phyloP scores from a whole-genome alignment of 2,888 invertebrate genomes.

The Philhelius pedissequus region DNA sequence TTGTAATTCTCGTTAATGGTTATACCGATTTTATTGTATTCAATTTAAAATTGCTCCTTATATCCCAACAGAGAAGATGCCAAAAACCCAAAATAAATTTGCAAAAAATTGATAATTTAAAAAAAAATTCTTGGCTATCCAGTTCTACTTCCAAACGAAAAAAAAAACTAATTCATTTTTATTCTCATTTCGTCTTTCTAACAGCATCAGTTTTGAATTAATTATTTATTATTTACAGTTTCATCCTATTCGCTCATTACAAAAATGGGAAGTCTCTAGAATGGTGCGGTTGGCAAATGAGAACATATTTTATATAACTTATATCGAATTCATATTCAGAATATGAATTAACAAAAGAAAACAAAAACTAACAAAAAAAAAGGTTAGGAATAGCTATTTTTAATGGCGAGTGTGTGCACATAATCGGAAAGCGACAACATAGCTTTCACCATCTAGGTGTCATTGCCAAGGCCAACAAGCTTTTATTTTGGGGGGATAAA shows the following conservation, averaged over 20 bases:
- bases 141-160: not conserved
- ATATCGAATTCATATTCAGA: constrained; percentile 2
- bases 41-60: too few species aligned
- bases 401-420: constrained; percentile 54
- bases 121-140: not conserved
- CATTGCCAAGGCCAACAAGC: constrained; percentile 68
- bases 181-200: not conserved
- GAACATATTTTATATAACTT: not conserved
- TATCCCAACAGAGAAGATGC: too few species aligned
- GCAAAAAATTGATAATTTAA: not conserved
- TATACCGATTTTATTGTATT: too few species aligned
- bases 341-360: constrained; percentile 14
- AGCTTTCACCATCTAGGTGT: constrained; percentile 68
- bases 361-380: not conserved
- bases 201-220: not conserved
- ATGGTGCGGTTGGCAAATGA: not conserved
- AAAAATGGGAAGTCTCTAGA: constrained; percentile 9
- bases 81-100: not conserved
- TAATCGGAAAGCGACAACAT: constrained; percentile 62
- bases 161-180: not conserved
- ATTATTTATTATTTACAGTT: too few species aligned
- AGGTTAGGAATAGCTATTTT: constrained; percentile 40
- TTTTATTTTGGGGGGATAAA: constrained; percentile 51
- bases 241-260: too few species aligned
- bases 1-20: too few species aligned